Evolutionary conservation across 2,888 invertebrate species (phyloP), one percentile per base, ranked within the genome.

Genomic region (Suillia variegata): DNA sequence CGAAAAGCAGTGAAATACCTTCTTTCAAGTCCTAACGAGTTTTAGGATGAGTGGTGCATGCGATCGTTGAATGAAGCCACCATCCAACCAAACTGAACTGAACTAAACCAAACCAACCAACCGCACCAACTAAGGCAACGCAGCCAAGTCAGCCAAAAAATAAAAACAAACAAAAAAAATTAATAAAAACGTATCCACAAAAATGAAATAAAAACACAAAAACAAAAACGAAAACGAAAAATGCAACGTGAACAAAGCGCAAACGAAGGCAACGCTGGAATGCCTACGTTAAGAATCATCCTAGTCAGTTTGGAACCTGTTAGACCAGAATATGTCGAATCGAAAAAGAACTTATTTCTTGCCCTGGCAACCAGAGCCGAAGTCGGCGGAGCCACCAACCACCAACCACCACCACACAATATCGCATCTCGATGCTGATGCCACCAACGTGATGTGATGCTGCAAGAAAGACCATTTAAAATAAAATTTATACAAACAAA

Each of bases 261-360:
- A n/a, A 56, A 59, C 34, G 26, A 34, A 38, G n/a, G 53, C 54
- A 22, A 26, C 45, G 54, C 50, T 45, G 59, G 56, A 60, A 56
- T 60, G 56, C 49, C 49, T 50, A 50, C n/a, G 22, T 34, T 56
- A 31, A 60, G 56, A 57, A 57, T 54, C 58, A 52, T 58, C 56
- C 61, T 63, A 70, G 69, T 65, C 69, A 67, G 66, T 60, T 63
- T 75, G 74, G 74, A 74, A 74, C 74, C 74, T 75, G 74, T 74
- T 74, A 74, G 76, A 74, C 74, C 76, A 75, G 74, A 45, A 45
- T 45, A 3, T 38, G 5, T 26, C 26, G 10, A 26, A n/a, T n/a
- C n/a, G 31, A 31, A 31, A 12, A 12, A 6, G 31, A 31, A 13
- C 26, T 26, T 26, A 26, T n/a, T n/a, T n/a, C 26, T 26, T 26